Percentiles rank a stretch among this genome's conserved stretches.
Evolutionary conservation across 2,888 invertebrate species (phyloP).

Genomic region (Melinaea marsaeus): DNA sequence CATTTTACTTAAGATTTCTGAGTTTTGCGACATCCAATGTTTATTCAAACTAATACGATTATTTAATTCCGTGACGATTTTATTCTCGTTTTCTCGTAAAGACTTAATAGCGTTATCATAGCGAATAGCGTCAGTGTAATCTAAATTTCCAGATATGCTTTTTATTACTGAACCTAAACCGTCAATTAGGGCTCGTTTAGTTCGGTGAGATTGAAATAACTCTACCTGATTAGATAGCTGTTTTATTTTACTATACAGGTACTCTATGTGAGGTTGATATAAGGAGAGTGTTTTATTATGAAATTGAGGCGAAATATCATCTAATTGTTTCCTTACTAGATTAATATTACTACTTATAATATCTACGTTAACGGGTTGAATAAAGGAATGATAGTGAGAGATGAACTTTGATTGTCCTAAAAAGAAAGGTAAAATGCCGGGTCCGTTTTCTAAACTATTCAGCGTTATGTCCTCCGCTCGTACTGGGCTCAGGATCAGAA

Average conservation of each 20-base stretch:
- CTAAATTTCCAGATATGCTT: slow-evolving; percentile 16
- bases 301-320: not conserved
- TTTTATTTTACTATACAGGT: not conserved
- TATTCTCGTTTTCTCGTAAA: slow-evolving; percentile 1
- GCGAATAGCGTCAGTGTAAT: slow-evolving; percentile 14
- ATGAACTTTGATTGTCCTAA: no score
- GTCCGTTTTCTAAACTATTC: no score
- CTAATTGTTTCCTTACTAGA: not conserved
- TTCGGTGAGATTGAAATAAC: slow-evolving; percentile 5
- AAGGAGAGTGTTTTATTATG: not conserved
- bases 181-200: slow-evolving; percentile 13
- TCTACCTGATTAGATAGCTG: not conserved
- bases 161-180: slow-evolving; percentile 18
- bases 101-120: slow-evolving; percentile 15
- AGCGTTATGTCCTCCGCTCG: no score
- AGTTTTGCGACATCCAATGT: not conserved
- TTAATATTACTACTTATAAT: not conserved
- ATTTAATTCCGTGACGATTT: not conserved
- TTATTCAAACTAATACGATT: slow-evolving; percentile 2
- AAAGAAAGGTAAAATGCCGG: no score
- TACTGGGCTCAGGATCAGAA: no score
- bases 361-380: not conserved
- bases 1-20: no score
- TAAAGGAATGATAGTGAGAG: not conserved
- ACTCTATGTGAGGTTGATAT: not conserved